phyloP scores from a whole-genome alignment of 2,797 vertebrate genomes.

The Smutsia gigantea region DNA sequence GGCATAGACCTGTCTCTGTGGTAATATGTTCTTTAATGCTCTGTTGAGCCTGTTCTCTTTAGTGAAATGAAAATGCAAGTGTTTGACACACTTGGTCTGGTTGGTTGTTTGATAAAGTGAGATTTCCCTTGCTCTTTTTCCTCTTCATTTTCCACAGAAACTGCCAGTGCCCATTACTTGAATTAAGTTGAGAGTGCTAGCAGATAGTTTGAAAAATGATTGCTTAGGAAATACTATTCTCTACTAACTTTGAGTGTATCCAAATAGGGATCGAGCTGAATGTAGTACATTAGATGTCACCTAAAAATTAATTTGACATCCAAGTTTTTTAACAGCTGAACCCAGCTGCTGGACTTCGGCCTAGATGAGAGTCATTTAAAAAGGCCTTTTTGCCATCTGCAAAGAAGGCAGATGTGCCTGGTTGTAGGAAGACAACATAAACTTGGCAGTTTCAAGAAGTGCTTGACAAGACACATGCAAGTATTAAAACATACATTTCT shows the following conservation, averaged over 20 bases:
- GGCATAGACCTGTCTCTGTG: slow-evolving; percentile 80
- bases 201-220: slow-evolving; percentile 70
- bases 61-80: slow-evolving; percentile 85
- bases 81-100: slow-evolving; percentile 80
- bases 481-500: slow-evolving; percentile 79
- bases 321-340: slow-evolving; percentile 77
- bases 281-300: slow-evolving; percentile 78
- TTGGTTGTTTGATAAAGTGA: slow-evolving; percentile 82
- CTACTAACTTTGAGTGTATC: slow-evolving; percentile 75
- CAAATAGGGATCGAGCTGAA: slow-evolving; percentile 70
- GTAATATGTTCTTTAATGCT: slow-evolving; percentile 86
- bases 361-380: slow-evolving; percentile 80
- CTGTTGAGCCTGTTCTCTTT: slow-evolving; percentile 80
- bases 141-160: slow-evolving; percentile 77
- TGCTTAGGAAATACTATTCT: slow-evolving; percentile 75
- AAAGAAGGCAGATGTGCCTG: slow-evolving; percentile 70
- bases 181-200: slow-evolving; percentile 73
- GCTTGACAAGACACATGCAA: slow-evolving; percentile 57
- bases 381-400: slow-evolving; percentile 53
- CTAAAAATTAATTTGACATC: slow-evolving; percentile 84
- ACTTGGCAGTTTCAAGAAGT: slow-evolving; percentile 61
- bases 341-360: slow-evolving; percentile 77
- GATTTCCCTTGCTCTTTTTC: slow-evolving; percentile 75
- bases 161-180: slow-evolving; percentile 75
- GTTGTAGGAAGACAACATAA: slow-evolving; percentile 73